A percentile compares a stretch with the other conserved stretches of the same genome.
phyloP scores from a whole-genome alignment of 2,888 invertebrate genomes.

The Aquatica leii region DNA sequence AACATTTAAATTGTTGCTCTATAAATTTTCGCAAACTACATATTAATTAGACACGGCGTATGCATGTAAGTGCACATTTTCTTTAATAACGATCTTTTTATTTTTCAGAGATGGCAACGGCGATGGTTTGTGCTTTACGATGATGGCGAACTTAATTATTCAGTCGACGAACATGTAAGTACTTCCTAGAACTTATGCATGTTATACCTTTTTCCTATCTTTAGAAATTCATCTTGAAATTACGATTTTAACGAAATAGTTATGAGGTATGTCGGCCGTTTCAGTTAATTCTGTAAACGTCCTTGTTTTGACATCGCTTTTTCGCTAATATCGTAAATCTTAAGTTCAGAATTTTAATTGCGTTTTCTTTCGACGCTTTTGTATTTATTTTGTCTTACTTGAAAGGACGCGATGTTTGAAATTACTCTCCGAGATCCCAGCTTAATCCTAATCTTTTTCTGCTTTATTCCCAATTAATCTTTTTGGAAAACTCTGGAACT shows the following conservation, averaged over 20 bases:
- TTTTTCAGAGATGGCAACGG: constrained; percentile 95
- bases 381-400: too few relatives aligned
- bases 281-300: constrained; percentile 10
- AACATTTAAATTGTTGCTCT: constrained; percentile 14
- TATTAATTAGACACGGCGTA: constrained; percentile 21
- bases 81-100: constrained; percentile 26
- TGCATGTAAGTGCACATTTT: constrained; percentile 22
- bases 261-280: constrained; percentile 11
- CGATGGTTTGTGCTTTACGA: constrained; percentile 98
- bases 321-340: too few relatives aligned
- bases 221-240: constrained; percentile 8
- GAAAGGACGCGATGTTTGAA: too few relatives aligned
- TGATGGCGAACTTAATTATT: constrained; percentile 96
- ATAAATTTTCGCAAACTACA: constrained; percentile 25
- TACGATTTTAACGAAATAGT: constrained; percentile 5
- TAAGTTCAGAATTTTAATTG: too few relatives aligned
- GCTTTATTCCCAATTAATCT: too few relatives aligned
- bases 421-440: too few relatives aligned
- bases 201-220: constrained; percentile 1
- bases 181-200: constrained; percentile 21
- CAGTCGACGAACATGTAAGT: constrained; percentile 98
- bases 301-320: too few relatives aligned
- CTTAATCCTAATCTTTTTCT: too few relatives aligned
- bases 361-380: too few relatives aligned
- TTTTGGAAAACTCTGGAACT: too few relatives aligned